A percentile compares a stretch with the other conserved stretches of the same genome.
phyloP scores from a whole-genome alignment of 2,113 vertebrate genomes.

The Eublepharis macularius region DNA sequence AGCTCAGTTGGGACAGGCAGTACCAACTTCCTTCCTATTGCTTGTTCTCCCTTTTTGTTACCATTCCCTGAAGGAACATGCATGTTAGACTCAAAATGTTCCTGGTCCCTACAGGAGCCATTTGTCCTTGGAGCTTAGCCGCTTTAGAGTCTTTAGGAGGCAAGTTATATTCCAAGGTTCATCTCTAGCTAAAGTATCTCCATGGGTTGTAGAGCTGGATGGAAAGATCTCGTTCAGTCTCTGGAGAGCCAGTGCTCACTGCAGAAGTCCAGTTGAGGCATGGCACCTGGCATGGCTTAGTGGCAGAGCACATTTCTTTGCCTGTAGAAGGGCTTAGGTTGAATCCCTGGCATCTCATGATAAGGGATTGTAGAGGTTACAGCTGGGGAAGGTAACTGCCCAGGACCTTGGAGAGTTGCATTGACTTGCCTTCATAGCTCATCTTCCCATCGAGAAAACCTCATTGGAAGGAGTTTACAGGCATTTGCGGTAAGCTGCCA shows the following conservation, averaged over 20 bases:
- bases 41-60: not conserved
- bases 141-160: not conserved
- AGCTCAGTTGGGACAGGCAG: too few relatives aligned
- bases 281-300: too few relatives aligned
- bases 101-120: not conserved
- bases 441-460: not conserved
- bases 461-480: not conserved
- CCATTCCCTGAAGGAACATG: not conserved
- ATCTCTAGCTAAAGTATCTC: too few relatives aligned
- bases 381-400: too few relatives aligned
- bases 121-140: not conserved
- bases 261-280: too few relatives aligned
- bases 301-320: too few relatives aligned
- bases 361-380: not conserved
- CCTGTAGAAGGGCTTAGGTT: not conserved
- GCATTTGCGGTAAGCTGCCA: conserved; percentile 4
- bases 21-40: not conserved
- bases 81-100: not conserved
- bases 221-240: too few relatives aligned
- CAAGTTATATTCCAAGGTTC: not conserved
- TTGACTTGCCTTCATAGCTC: too few relatives aligned
- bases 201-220: too few relatives aligned
- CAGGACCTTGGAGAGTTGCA: not conserved
- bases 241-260: too few relatives aligned
- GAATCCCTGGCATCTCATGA: not conserved